A percentile compares a stretch with the other conserved stretches of the same genome.
phyloP scores from a whole-genome alignment of 2,888 invertebrate species.

The Ptychoptera albimana region DNA sequence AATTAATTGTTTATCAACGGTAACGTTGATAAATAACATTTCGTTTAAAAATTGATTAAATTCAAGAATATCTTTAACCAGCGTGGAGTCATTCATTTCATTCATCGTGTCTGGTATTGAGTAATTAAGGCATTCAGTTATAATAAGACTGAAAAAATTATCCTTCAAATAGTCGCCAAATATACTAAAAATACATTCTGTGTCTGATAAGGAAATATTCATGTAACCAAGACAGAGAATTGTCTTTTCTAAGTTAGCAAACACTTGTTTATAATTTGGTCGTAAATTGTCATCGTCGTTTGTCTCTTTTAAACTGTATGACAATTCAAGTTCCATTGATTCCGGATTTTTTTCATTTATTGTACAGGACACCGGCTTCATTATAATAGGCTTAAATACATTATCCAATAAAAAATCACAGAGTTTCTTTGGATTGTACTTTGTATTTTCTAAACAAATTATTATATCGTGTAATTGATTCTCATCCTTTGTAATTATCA shows the following conservation, averaged over 20 bases:
- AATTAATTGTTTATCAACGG: conserved; percentile 39
- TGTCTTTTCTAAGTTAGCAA: conserved; percentile 19
- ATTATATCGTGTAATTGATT: conserved; percentile 23
- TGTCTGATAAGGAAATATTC: conserved; percentile 21
- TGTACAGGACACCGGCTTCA: conserved; percentile 24
- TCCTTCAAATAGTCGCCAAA: conserved; percentile 38
- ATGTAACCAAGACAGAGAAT: conserved; percentile 21
- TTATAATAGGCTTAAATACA: conserved; percentile 25
- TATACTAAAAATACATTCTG: conserved; percentile 24
- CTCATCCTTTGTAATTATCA: conserved; percentile 23
- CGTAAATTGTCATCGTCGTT: conserved; percentile 17
- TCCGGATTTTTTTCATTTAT: conserved; percentile 14
- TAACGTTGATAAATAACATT: conserved; percentile 36
- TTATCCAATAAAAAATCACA: conserved; percentile 25
- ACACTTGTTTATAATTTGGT: conserved; percentile 25
- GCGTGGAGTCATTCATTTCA: conserved; percentile 48
- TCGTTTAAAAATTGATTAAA: conserved; percentile 47
- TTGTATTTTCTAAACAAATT: conserved; percentile 23
- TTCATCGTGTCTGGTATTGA: conserved; percentile 62
- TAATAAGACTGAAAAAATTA: conserved; percentile 46
- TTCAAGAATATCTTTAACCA: conserved; percentile 44
- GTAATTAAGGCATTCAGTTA: conserved; percentile 55
- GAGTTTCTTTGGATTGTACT: conserved; percentile 24
- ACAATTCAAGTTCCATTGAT: conserved; percentile 20
- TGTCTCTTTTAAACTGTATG: conserved; percentile 20